Evolutionary conservation across 2,888 invertebrate species (phyloP), one percentile per base, ranked within the genome.

Genomic region (Microplitis deprimator): DNA sequence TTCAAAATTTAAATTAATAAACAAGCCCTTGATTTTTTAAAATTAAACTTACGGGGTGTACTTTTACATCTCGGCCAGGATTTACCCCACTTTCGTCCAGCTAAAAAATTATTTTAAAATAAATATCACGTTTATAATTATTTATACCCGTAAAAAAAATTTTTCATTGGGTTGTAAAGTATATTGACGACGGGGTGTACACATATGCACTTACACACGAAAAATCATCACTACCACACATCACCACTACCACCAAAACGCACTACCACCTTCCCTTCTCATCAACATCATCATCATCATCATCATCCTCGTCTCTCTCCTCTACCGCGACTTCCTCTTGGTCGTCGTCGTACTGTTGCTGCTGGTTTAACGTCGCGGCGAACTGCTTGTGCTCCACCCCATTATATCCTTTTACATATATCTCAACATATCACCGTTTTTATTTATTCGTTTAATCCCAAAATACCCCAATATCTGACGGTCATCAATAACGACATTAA

Each of bases 351-450:
- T 50, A 13, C 8, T 50, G 50, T 50, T 71, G 39, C 39, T 38
- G 20, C 50, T 72, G 62, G 64, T 62, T 62, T 20, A 29, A 62
- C 69, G 61, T 60, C 65, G 39, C 70, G 61, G 38, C 72, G 71
- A 70, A 64, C 60, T 70, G 73, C 65, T 68, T 29, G n/a, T 64
- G 61, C 65, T 77, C 77, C 73, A 77, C 77, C 73, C 77, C 77
- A 73, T 65, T 72, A 73, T 73, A 73, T 75, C 75, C 72, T 75
- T 71, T 17, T 29, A 29, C 29, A 29, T 29, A 13, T 13, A 13
- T 72, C 65, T 39, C 71, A 6, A 13, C 10, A 60, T 38, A 13
- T 50, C 65, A 29, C 29, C 60, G 39, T 16, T 38, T 74, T 65
- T 39, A 6, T 17, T 17, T n/a, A 80, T 59, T 61, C 61, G 50